Conservation (phyloP, 2,888 invertebrate genomes). For the Ptycholaimellus sp. region DNA sequence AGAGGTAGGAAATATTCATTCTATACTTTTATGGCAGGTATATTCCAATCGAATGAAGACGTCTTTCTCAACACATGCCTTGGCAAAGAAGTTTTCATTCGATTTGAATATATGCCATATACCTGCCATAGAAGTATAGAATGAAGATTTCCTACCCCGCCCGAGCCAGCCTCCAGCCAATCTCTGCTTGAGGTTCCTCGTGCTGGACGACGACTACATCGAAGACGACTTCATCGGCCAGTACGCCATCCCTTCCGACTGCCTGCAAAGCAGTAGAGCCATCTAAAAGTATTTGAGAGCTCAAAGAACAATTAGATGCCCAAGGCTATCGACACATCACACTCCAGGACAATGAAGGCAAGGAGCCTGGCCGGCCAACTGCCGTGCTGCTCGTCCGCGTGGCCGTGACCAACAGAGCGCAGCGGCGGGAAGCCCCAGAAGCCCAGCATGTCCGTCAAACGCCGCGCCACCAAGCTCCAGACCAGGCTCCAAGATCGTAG, state of each 20-base stretch:
- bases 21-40: not conserved
- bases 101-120: too few relatives aligned
- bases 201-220: constrained; percentile 36
- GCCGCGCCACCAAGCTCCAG: constrained; percentile 28
- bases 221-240: constrained; percentile 40
- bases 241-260: constrained; percentile 37
- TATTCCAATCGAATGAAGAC: constrained; percentile 14
- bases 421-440: constrained; percentile 33
- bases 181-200: too few relatives aligned
- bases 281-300: too few relatives aligned
- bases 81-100: too few relatives aligned
- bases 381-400: constrained; percentile 37
- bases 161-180: constrained; percentile 36
- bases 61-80: too few relatives aligned
- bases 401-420: constrained; percentile 35
- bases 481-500: constrained; percentile 32
- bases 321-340: constrained; percentile 37
- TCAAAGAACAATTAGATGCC: too few relatives aligned
- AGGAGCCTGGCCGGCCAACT: constrained; percentile 32
- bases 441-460: constrained; percentile 27
- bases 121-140: too few relatives aligned
- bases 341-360: constrained; percentile 33
- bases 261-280: constrained; percentile 36
- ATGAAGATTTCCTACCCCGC: too few relatives aligned
- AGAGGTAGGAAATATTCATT: not conserved